phyloP scores from a whole-genome alignment of 2,113 vertebrate species.

The Mungos mungo region DNA sequence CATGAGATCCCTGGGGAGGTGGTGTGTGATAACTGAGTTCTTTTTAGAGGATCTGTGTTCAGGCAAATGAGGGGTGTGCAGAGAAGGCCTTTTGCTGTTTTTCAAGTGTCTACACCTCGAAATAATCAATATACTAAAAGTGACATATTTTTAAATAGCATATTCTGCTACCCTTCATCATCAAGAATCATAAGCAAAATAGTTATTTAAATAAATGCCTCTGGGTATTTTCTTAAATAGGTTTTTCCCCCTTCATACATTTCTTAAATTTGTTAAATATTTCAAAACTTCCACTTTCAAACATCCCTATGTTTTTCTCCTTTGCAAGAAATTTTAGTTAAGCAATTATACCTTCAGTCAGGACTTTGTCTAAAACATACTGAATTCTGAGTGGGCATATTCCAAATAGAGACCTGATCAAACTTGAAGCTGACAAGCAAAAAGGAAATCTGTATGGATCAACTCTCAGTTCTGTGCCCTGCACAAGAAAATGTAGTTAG shows the following conservation, averaged over 20 bases:
- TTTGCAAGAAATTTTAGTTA: not conserved
- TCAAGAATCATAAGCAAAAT: slow-evolving; percentile 10
- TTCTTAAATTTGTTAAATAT: not conserved
- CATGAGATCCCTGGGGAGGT: not conserved
- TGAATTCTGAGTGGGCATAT: not conserved
- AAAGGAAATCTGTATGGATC: not conserved
- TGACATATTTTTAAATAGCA: not conserved
- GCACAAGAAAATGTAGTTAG: not conserved
- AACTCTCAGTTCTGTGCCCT: not conserved
- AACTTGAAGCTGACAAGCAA: not conserved
- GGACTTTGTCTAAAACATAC: not conserved
- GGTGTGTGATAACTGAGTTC: not conserved
- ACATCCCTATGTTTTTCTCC: not conserved
- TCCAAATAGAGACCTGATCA: not conserved
- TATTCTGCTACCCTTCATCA: not conserved
- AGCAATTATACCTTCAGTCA: not conserved
- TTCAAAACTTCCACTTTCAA: not conserved
- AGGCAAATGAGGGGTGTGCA: not conserved
- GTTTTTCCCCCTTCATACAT: not conserved
- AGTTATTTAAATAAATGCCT: not conserved
- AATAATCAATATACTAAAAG: not conserved
- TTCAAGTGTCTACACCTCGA: not conserved
- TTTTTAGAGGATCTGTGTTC: not conserved
- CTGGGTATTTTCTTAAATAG: not conserved
- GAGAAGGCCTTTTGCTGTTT: not conserved